Conservation (phyloP, 2,888 invertebrate species). For the Bursaphelenchus okinawaensis region DNA sequence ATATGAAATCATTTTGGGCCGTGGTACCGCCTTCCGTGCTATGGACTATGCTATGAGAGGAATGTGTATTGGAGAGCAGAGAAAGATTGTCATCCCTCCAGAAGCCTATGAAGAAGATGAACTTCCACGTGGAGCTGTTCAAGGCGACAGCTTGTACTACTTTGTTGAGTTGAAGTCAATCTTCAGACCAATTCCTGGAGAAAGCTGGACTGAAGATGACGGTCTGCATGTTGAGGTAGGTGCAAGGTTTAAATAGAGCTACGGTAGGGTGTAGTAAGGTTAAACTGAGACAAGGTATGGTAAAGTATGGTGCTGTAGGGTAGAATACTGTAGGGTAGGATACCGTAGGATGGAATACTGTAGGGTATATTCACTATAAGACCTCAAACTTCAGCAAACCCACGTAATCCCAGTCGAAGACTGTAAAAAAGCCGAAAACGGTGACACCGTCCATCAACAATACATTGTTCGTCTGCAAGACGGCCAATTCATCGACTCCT, state of each 20-base stretch:
- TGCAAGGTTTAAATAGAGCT: no score
- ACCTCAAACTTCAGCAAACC: slow-evolving; percentile 34
- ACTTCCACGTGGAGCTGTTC: slow-evolving; percentile 32
- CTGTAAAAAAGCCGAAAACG: slow-evolving; percentile 38
- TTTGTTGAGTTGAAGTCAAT: slow-evolving; percentile 56
- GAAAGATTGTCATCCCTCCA: slow-evolving; percentile 44
- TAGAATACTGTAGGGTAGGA: no score
- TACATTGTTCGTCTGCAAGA: slow-evolving; percentile 53
- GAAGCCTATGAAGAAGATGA: slow-evolving; percentile 49
- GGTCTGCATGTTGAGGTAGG: slow-evolving; percentile 46
- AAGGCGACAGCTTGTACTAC: slow-evolving; percentile 51
- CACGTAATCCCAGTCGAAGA: slow-evolving; percentile 46
- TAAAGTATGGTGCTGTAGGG: no score
- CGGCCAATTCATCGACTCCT: slow-evolving; percentile 52
- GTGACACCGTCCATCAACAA: slow-evolving; percentile 54
- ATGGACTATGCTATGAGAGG: slow-evolving; percentile 44
- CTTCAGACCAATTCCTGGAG: slow-evolving; percentile 55
- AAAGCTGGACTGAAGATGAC: slow-evolving; percentile 52
- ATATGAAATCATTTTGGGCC: slow-evolving; percentile 44
- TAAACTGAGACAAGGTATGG: no score
- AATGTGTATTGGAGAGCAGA: slow-evolving; percentile 53
- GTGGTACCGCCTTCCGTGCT: slow-evolving; percentile 49
- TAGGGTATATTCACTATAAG: no score
- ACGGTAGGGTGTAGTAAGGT: no score
- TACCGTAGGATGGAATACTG: no score